A percentile compares a stretch with the other conserved stretches of the same genome.
Evolutionary conservation across 35 echinoderm and acorn worm genomes (phyloP).

Genomic region (Chiridota heheva): DNA sequence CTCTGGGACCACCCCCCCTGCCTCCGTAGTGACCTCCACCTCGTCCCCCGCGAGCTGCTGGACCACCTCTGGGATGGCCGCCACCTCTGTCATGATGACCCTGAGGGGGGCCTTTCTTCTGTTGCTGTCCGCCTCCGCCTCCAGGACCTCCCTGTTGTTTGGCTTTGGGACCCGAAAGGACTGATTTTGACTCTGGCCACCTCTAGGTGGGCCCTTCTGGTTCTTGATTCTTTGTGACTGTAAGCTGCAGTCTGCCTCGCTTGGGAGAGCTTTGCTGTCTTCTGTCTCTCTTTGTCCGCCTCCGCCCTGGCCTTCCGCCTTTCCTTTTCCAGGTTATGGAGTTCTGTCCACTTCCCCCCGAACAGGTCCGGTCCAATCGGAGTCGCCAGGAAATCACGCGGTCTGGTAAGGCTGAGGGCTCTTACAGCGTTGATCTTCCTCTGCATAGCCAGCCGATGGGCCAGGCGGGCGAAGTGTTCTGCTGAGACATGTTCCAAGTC

Average conservation of each 20-base stretch:
- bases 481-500: conserved; percentile 5
- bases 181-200: background rate
- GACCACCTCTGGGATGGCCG: too few species aligned
- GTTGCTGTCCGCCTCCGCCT: too few species aligned
- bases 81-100: too few species aligned
- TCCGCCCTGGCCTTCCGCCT: background rate
- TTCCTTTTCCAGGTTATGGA: background rate
- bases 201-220: background rate
- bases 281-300: background rate
- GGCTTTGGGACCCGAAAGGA: background rate
- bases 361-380: background rate
- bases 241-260: background rate
- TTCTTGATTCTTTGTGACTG: background rate
- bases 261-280: background rate
- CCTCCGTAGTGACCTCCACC: background rate
- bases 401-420: background rate
- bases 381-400: background rate
- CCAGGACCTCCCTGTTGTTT: too few species aligned
- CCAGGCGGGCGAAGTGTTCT: background rate
- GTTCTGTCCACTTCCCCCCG: background rate
- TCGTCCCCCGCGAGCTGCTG: too few species aligned
- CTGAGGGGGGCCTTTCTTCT: too few species aligned
- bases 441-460: background rate
- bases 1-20: too few species aligned
- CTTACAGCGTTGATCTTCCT: background rate